A percentile compares a stretch with the other conserved stretches of the same genome.
Conservation (phyloP, 53 echinoderm and acorn worm genomes). For the Arbacia lixula region DNA sequence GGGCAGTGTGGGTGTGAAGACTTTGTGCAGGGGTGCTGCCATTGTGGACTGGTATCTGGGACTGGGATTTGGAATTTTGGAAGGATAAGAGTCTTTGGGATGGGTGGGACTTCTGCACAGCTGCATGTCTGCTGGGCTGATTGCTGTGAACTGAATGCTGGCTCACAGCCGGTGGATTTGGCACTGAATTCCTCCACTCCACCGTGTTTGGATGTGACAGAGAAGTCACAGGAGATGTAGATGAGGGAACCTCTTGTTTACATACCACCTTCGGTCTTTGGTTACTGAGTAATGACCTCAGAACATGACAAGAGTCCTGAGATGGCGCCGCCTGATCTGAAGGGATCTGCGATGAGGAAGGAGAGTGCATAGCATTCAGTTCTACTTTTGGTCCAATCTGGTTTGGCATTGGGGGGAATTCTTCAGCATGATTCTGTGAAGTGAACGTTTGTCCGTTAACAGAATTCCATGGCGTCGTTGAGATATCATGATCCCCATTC, state of each 20-base stretch:
- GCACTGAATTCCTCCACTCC: constrained; percentile 21
- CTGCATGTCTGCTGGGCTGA: background rate
- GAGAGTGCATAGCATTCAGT: constrained; percentile 31
- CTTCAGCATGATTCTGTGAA: constrained; percentile 3
- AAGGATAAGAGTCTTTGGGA: too few species aligned
- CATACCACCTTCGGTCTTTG: background rate
- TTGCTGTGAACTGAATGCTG: constrained; percentile 9
- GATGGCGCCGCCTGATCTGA: background rate
- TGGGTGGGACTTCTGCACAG: background rate
- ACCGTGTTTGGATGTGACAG: constrained; percentile 39
- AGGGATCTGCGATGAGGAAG: background rate
- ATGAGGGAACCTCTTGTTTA: constrained; percentile 13
- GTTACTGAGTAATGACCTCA: constrained; percentile 35
- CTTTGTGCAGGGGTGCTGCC: too few species aligned
- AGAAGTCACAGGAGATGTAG: constrained; percentile 16
- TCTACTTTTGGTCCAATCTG: constrained; percentile 54
- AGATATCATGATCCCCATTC: background rate
- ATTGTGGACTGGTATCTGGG: too few species aligned
- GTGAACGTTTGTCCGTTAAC: constrained; percentile 12
- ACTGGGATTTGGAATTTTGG: too few species aligned
- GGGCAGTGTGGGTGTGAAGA: background rate
- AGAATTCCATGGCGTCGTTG: background rate
- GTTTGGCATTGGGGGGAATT: constrained; percentile 27
- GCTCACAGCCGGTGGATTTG: background rate
- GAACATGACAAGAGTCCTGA: constrained; percentile 10